Evolutionary conservation across 2,888 invertebrate species (phyloP).

Genomic region (Rhogogaster chlorosoma): DNA sequence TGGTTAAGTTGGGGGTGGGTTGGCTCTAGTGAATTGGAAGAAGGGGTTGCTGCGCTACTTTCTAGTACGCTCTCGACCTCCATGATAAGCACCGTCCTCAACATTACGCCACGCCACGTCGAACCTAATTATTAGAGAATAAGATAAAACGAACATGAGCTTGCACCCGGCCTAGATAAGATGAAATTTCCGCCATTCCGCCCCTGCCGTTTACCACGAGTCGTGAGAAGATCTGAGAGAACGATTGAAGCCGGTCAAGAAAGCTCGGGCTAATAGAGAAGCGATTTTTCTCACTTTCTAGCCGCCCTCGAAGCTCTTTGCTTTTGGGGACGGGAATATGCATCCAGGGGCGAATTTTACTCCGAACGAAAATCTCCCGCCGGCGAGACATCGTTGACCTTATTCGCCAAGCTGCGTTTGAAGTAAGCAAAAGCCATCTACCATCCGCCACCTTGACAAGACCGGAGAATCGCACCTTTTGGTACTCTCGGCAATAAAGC

Average conservation of each 20-base stretch:
- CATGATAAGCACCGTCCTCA: slow-evolving; percentile 61
- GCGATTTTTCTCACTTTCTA: neutral
- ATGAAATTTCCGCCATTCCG: neutral
- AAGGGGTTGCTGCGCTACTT: slow-evolving; percentile 58
- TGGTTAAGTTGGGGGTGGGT: slow-evolving; percentile 35
- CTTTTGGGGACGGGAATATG: neutral
- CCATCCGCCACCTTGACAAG: slow-evolving; percentile 30
- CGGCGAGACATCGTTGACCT: slow-evolving; percentile 23
- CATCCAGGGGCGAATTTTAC: neutral
- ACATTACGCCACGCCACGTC: slow-evolving; percentile 58
- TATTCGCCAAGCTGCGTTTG: slow-evolving; percentile 44
- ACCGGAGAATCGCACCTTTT: slow-evolving; percentile 28
- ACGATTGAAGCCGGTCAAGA: neutral
- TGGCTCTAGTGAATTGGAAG: slow-evolving; percentile 53
- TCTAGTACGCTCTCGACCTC: slow-evolving; percentile 64
- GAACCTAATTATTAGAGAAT: slow-evolving; percentile 65
- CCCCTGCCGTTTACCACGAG: neutral
- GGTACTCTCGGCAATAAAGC: slow-evolving; percentile 31
- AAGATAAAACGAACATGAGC: slow-evolving; percentile 59
- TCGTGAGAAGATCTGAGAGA: neutral
- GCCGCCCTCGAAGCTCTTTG: neutral
- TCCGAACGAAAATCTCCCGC: neutral
- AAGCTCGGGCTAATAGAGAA: neutral
- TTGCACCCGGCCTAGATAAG: neutral
- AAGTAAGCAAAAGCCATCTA: slow-evolving; percentile 20